These are phyloP conservation scores for Melanophora roralis DNA, from an alignment of 2,888 invertebrate species.

Conservation along the genomic window DNA sequence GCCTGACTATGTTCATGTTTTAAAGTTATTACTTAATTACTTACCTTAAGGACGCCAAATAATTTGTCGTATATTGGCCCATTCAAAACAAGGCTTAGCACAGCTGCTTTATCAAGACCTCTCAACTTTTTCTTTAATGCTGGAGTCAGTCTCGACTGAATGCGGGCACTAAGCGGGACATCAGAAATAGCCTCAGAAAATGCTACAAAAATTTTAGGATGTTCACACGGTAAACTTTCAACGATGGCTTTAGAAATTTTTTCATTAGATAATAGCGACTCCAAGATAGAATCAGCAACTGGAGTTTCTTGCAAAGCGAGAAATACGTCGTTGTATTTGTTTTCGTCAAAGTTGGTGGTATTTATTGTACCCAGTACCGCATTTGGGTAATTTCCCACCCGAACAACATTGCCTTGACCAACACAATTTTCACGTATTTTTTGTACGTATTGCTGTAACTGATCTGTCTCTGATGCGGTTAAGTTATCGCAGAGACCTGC, in stretches of 20 bases:
- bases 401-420: conserved; percentile 85
- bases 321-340: conserved; percentile 61
- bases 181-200: conserved; percentile 71
- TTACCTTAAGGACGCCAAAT: conserved; percentile 79
- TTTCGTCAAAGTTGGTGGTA: conserved; percentile 24
- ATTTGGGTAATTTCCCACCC: conserved; percentile 78
- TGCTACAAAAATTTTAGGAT: conserved; percentile 71
- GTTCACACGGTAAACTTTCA: conserved; percentile 59
- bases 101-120: conserved; percentile 79
- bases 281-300: conserved; percentile 67
- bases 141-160: conserved; percentile 61
- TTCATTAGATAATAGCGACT: conserved; percentile 68
- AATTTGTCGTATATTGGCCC: conserved; percentile 81
- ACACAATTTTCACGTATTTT: conserved; percentile 84
- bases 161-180: conserved; percentile 66
- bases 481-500: conserved; percentile 77
- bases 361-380: conserved; percentile 73
- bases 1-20: too few species aligned
- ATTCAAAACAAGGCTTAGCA: conserved; percentile 80
- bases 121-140: conserved; percentile 77
- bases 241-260: conserved; percentile 68
- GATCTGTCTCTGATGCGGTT: conserved; percentile 78
- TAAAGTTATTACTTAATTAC: conserved; percentile 64
- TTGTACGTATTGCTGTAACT: conserved; percentile 79
- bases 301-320: conserved; percentile 66